These are phyloP conservation scores for Synergus itoensis DNA, from an alignment of 2,888 invertebrate genomes.

Conservation along the genomic window DNA sequence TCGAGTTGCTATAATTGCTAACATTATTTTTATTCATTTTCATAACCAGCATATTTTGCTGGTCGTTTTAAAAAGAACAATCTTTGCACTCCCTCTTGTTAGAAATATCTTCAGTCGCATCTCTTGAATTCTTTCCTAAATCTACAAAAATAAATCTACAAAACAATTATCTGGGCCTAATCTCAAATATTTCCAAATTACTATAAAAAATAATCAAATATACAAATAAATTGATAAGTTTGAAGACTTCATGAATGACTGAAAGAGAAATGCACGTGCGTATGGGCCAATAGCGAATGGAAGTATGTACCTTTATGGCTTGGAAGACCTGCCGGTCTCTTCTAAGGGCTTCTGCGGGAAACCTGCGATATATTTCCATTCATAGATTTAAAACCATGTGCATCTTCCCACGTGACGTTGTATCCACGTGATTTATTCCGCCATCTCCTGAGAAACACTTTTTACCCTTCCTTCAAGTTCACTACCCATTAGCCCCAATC, in stretches of 20 bases:
- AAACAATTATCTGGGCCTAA: too few species aligned
- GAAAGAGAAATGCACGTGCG: conserved; percentile 62
- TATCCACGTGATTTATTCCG: conserved; percentile 40
- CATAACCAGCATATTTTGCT: too few species aligned
- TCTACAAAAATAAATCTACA: too few species aligned
- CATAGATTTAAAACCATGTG: conserved; percentile 72
- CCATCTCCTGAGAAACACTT: conserved; percentile 25
- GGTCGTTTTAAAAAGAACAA: too few species aligned
- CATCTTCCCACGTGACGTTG: conserved; percentile 67
- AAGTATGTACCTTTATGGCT: conserved; percentile 74
- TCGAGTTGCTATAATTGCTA: too few species aligned
- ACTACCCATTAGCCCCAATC: neutral
- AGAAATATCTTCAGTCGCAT: too few species aligned
- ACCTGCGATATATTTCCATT: conserved; percentile 75
- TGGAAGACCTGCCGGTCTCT: conserved; percentile 73
- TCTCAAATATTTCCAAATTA: too few species aligned
- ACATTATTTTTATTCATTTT: too few species aligned
- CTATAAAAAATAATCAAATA: neutral
- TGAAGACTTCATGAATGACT: conserved; percentile 68
- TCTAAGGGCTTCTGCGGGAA: conserved; percentile 74
- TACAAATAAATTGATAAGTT: neutral
- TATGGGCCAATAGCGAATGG: conserved; percentile 62
- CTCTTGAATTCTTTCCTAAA: too few species aligned
- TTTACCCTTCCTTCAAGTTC: conserved; percentile 1
- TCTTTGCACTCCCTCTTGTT: too few species aligned